Percentiles rank a stretch among this genome's conserved stretches.
Evolutionary conservation across 2,113 vertebrate genomes (phyloP).

Genomic region (Microtus ochrogaster): DNA sequence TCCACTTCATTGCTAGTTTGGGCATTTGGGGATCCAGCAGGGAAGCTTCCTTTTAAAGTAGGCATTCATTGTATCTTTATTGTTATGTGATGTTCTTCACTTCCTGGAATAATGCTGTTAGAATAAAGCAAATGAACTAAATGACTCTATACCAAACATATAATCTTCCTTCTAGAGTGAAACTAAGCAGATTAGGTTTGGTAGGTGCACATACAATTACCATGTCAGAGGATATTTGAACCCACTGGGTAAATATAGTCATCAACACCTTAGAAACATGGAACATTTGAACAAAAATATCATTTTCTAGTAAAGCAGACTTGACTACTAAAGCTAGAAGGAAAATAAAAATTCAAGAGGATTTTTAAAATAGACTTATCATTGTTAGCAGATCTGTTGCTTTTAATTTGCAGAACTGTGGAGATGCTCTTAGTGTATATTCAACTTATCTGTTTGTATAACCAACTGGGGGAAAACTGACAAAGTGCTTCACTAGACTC

Average conservation of each 20-base stretch:
- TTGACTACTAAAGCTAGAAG: background rate
- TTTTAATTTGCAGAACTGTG: background rate
- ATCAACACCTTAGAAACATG: background rate
- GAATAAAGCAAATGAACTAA: background rate
- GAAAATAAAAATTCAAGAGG: background rate
- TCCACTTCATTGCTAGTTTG: background rate
- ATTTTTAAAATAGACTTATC: background rate
- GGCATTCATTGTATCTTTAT: background rate
- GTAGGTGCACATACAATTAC: background rate
- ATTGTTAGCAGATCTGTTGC: background rate
- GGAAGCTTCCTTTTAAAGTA: background rate
- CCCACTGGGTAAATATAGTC: background rate
- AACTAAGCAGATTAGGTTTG: background rate
- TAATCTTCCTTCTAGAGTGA: background rate
- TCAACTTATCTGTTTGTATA: background rate
- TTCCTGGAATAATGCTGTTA: background rate
- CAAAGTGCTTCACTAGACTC: background rate
- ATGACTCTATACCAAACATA: background rate
- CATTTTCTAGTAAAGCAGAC: background rate
- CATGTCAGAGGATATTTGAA: background rate
- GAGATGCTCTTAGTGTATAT: background rate
- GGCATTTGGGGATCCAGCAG: background rate
- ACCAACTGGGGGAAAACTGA: background rate
- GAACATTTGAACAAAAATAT: background rate
- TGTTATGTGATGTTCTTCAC: background rate